phyloP scores from a whole-genome alignment of 2,888 invertebrate species.

The Rhodophaea formosa region DNA sequence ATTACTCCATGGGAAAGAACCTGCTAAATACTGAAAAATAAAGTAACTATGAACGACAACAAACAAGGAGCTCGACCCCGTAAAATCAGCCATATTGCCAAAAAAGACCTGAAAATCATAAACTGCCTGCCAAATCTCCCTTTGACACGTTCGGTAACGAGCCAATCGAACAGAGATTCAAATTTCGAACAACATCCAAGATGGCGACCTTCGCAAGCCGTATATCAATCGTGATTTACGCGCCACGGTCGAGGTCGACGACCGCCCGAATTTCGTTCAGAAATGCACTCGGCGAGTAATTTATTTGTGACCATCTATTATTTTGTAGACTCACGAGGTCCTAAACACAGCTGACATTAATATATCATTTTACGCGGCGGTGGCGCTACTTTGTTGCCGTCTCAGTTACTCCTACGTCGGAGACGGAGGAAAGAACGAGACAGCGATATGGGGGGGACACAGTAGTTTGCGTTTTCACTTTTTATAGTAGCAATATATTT shows the following conservation, averaged over 20 bases:
- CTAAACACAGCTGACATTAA: slow-evolving; percentile 81
- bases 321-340: slow-evolving; percentile 80
- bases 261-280: slow-evolving; percentile 78
- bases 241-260: slow-evolving; percentile 77
- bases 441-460: slow-evolving; percentile 51
- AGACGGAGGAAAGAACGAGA: slow-evolving; percentile 46
- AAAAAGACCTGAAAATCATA: slow-evolving; percentile 6
- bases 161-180: slow-evolving; percentile 70
- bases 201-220: slow-evolving; percentile 78
- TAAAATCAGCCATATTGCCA: not conserved
- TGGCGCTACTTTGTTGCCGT: slow-evolving; percentile 45
- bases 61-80: not conserved
- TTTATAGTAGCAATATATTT: slow-evolving; percentile 81
- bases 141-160: slow-evolving; percentile 55
- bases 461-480: slow-evolving; percentile 79
- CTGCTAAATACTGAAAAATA: not conserved
- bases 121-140: slow-evolving; percentile 13
- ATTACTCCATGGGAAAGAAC: too few relatives aligned
- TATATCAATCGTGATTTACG: slow-evolving; percentile 79
- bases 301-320: slow-evolving; percentile 81
- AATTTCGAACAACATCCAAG: slow-evolving; percentile 76
- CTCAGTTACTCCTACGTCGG: slow-evolving; percentile 40
- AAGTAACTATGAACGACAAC: not conserved
- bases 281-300: slow-evolving; percentile 78
- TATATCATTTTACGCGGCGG: slow-evolving; percentile 80